Percentiles rank a stretch among this genome's conserved stretches.
Conservation (phyloP, 2,888 invertebrate genomes). For the Diadromus collaris region DNA sequence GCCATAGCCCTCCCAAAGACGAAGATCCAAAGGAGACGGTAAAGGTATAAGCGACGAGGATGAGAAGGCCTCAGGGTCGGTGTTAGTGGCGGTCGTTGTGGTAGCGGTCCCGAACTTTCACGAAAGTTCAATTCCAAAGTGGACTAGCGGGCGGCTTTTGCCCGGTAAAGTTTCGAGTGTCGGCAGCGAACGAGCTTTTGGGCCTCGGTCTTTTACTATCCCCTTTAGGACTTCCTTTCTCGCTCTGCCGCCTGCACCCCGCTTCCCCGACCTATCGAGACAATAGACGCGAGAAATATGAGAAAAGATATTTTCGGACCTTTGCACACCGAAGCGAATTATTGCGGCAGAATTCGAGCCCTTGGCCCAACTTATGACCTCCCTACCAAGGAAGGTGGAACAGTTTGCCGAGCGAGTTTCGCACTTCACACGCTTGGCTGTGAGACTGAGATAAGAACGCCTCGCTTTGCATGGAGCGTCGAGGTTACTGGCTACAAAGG, state of each 20-base stretch:
- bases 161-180: constrained; percentile 57
- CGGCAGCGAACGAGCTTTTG: constrained; percentile 53
- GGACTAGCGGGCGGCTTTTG: constrained; percentile 44
- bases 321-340: constrained; percentile 44
- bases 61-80: constrained; percentile 41
- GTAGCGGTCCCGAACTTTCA: constrained; percentile 50
- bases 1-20: constrained; percentile 29
- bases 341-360: constrained; percentile 49
- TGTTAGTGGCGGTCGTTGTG: constrained; percentile 43
- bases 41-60: constrained; percentile 41
- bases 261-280: constrained; percentile 11
- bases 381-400: constrained; percentile 8
- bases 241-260: constrained; percentile 12
- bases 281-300: constrained; percentile 55
- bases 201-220: constrained; percentile 33
- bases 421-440: constrained; percentile 55
- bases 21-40: constrained; percentile 41
- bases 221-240: constrained; percentile 2
- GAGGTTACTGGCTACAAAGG: constrained; percentile 35
- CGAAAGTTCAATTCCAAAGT: constrained; percentile 60
- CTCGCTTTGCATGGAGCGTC: constrained; percentile 42
- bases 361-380: constrained; percentile 15
- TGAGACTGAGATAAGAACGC: constrained; percentile 50
- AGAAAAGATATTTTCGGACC: constrained; percentile 55
- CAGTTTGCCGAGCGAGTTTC: constrained; percentile 53